These are phyloP conservation scores for Chloropsis cyanopogon DNA, from an alignment of 2,113 vertebrate species.

Conservation along the genomic window DNA sequence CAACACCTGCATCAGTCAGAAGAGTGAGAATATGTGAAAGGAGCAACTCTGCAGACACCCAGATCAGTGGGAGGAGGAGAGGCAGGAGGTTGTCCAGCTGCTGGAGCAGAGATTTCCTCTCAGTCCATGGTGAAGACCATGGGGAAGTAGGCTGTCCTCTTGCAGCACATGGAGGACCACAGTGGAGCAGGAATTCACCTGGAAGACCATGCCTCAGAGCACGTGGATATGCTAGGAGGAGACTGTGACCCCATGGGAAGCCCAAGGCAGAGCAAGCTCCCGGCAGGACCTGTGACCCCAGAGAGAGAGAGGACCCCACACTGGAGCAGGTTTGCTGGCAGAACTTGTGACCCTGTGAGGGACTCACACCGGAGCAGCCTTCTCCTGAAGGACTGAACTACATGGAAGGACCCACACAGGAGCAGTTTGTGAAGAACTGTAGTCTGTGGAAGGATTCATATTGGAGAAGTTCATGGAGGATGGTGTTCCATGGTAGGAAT, in stretches of 20 bases:
- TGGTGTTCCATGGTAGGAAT: not conserved
- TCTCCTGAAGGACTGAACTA: not conserved
- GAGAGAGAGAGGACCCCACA: too few species aligned
- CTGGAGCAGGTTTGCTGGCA: not conserved
- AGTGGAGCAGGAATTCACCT: not conserved
- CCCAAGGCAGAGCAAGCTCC: not conserved
- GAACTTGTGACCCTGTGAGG: not conserved
- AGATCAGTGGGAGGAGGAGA: not conserved
- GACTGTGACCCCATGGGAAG: not conserved
- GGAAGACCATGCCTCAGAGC: rapidly evolving
- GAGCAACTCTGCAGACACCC: not conserved
- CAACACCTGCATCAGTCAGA: not conserved
- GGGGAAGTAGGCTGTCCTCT: not conserved
- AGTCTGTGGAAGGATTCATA: not conserved
- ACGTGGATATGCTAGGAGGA: not conserved
- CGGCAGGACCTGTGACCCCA: not conserved
- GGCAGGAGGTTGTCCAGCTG: not conserved
- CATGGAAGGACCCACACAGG: not conserved
- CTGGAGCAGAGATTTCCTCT: not conserved
- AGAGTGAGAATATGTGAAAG: not conserved
- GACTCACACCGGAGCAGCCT: not conserved
- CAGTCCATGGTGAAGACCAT: not conserved
- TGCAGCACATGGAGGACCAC: not conserved
- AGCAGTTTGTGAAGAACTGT: not conserved
- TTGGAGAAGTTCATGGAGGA: not conserved